Evolutionary conservation across 92 coral and sea anemone genomes (phyloP).

Genomic region (Virgularia gustaviana): DNA sequence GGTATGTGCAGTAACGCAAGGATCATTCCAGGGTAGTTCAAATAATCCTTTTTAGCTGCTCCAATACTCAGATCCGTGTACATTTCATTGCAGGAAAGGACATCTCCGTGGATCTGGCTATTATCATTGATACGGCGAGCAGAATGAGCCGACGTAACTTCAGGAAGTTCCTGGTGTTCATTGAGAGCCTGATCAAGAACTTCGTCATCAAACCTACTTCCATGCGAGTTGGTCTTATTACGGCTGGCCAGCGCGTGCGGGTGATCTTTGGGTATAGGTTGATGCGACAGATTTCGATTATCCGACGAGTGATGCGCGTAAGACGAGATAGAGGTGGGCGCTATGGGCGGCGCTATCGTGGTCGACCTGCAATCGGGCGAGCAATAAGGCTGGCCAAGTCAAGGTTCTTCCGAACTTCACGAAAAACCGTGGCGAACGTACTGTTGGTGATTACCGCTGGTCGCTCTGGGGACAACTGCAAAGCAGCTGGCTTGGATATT

Average conservation of each 20-base stretch:
- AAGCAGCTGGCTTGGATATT: not conserved
- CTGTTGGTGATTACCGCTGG: conserved; percentile 9
- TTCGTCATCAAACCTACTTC: conserved; percentile 3
- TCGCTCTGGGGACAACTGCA: not conserved
- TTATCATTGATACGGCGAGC: conserved; percentile 15
- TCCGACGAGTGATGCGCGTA: not conserved
- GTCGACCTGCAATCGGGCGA: not conserved
- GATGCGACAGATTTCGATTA: not conserved
- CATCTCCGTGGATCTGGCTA: not conserved
- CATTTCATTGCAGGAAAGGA: not conserved
- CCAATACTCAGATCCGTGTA: too few relatives aligned
- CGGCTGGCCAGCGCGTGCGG: not conserved
- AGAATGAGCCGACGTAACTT: not conserved
- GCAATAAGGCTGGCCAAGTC: not conserved
- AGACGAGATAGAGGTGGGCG: too few relatives aligned
- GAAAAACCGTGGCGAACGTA: conserved; percentile 6
- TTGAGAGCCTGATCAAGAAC: not conserved
- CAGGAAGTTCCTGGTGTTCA: not conserved
- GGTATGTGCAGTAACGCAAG: too few relatives aligned
- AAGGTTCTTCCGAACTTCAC: not conserved
- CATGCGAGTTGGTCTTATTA: conserved; percentile 1
- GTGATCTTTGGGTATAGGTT: conserved; percentile 1
- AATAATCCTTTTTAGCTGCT: too few relatives aligned
- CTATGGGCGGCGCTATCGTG: conserved; percentile 4
- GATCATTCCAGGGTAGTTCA: too few relatives aligned